Base-by-base conservation (phyloP, 2,888 invertebrate genomes). In the Chrysotoxum bicinctum region DNA sequence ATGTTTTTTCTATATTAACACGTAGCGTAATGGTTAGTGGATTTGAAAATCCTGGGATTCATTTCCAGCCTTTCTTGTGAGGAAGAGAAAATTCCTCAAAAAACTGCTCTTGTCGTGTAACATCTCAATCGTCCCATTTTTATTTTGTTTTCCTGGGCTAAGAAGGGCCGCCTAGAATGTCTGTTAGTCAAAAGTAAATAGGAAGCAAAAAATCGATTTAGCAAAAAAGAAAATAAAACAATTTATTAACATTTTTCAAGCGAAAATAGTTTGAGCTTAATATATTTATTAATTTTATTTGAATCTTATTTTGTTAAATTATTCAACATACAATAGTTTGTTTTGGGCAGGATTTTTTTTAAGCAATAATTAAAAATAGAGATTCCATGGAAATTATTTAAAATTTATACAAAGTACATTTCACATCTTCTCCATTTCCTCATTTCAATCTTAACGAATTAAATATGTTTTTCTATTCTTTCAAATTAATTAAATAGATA, bases 211-310 rank as follows among this genome's bases (percentile, higher is more conserved):
- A 30, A 30, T 4, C 1, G 7, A 30, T 30, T 30, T 6, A 6
- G 8, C 32, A 32, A 32, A 7, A 8, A 32, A 26, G 26, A 26
- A 19, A 70, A 56, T 26, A 68, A 45, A 3, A 62, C 62, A 32
- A 26, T 16, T 16, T 12, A 35, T 56, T 21, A 75, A 66, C 79
- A 84, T 75, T 84, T 84, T 72, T 72, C 52, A 79, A 84, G 84
- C 79, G 69, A 79, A 84, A 75, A 70, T 70, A 76, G 72, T 75
- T 79, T 84, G 79, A 79, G 84, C 84, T 79, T 84, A 79, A 60
- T 26, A 45, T 45, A 43, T 14, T n/a, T 45, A 48, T 62, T 19
- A 30, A 3, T 60, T 73, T 73, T 60, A 68, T 50, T 82, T 62
- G 74, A 72, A 75, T 79, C 21, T 75, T 79, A 79, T 64, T 76